A percentile compares a stretch with the other conserved stretches of the same genome.
Evolutionary conservation across 1,140 invertebrate species (phyloP).

Genomic region (Cotesia vestalis): DNA sequence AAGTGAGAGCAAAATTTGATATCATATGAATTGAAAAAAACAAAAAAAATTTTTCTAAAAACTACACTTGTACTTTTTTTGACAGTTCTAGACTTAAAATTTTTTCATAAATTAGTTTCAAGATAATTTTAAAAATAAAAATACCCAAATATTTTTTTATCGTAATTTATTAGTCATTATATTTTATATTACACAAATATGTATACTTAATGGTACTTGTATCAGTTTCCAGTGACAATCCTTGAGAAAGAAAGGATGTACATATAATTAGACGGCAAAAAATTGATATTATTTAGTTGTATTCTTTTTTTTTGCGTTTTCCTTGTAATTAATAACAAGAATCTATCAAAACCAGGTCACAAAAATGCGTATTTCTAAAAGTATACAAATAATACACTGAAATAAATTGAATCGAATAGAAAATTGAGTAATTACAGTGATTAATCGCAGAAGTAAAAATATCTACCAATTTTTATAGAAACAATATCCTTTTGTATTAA

Average conservation of each 20-base stretch:
- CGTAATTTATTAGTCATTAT: conserved; percentile 48
- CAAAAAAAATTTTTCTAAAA: too few relatives aligned
- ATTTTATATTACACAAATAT: conserved; percentile 60
- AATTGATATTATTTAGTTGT: conserved; percentile 38
- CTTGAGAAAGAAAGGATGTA: conserved; percentile 46
- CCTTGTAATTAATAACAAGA: too few relatives aligned
- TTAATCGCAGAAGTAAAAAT: conserved; percentile 25
- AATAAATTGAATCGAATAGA: conserved; percentile 2
- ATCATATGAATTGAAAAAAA: too few relatives aligned
- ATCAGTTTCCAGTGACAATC: conserved; percentile 53
- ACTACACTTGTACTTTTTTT: too few relatives aligned
- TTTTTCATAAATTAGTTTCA: too few relatives aligned
- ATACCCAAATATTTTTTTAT: conserved; percentile 34
- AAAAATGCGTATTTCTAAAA: conserved; percentile 14
- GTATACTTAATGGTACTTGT: conserved; percentile 54
- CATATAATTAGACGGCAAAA: conserved; percentile 51
- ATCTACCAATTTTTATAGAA: conserved; percentile 16
- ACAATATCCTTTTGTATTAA: conserved; percentile 16
- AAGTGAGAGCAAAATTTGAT: too few relatives aligned
- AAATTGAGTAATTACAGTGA: too few relatives aligned
- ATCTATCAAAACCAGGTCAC: too few relatives aligned
- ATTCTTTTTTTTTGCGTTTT: neutral
- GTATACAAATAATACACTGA: conserved; percentile 27
- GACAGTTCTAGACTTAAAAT: neutral
- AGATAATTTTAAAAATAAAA: neutral